Evolutionary conservation across 1,140 invertebrate species (phyloP), one percentile per base, ranked within the genome.

Genomic region (Anagrus nilaparvatae): DNA sequence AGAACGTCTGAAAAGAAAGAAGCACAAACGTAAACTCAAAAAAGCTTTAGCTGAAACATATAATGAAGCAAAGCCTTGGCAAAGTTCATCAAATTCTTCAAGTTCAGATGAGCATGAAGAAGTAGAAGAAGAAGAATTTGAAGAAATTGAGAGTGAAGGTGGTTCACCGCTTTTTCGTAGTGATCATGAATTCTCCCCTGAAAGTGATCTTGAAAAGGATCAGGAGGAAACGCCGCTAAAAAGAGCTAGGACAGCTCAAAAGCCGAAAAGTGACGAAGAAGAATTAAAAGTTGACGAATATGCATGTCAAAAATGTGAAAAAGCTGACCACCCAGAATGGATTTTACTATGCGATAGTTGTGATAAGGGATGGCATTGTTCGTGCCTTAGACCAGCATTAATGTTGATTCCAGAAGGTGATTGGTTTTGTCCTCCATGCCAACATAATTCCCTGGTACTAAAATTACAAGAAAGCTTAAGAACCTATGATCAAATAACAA

Each of bases 401-500:
- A 81, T 95, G 65, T 72, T 92, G 2, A 89, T 98, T 55, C 94
- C 94, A 5, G 90, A 96, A 59, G 93, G 93, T 16, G 87, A 96
- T 59, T 97, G 94, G 95, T 93, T 81, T 63, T 97, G 95, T 65
- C 93, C 93, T 31, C 87, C 87, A 1, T 98, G 94, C 70, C 83
- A 93, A 61, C 93, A 94, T 60, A 76, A 79, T 48, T 68, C 71
- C 69, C 61, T 95, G 9, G 74, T 92, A 30, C 65, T 67, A n/a
- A 79, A 80, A 5, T 56, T 86, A 10, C 77, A 81, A 49, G 64
- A 65, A 63, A 80, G 59, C 52, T 77, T 50, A 48, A 71, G 47
- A 72, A 79, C 51, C 2, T 79, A 76, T 40, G 81, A 85, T 50
- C 70, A 72, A 43, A 46, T 74, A 4, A 53, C 74, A 0, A 69